A percentile compares a stretch with the other conserved stretches of the same genome.
phyloP scores from a whole-genome alignment of 2,797 vertebrate species.

The Paratrypauchen microcephalus region DNA sequence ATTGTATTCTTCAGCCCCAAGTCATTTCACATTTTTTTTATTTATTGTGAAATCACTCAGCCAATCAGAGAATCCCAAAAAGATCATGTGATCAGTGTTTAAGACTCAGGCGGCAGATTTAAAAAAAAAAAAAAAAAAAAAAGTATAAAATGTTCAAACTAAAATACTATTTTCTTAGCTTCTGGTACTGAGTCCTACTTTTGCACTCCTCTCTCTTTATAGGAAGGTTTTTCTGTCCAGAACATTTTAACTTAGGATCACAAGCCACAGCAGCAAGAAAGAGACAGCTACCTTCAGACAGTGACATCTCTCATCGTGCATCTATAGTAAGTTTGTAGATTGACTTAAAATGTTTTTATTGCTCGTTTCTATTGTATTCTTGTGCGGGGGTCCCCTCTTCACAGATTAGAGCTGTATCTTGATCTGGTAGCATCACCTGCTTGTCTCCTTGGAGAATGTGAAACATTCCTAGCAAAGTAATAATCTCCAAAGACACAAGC shows the following conservation, averaged over 20 bases:
- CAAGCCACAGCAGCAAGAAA: conserved; percentile 80
- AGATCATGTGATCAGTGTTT: conserved; percentile 26
- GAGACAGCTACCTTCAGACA: conserved; percentile 61
- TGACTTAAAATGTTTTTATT: too few species aligned
- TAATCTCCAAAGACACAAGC: too few species aligned
- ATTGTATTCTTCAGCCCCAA: conserved; percentile 26
- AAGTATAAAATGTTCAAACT: conserved; percentile 30
- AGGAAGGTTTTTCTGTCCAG: conserved; percentile 95
- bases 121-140: not conserved
- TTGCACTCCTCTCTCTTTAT: conserved; percentile 4
- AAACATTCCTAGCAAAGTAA: too few species aligned
- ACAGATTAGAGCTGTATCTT: too few species aligned
- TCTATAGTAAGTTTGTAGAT: conserved; percentile 42
- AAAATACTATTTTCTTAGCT: not conserved
- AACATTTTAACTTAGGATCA: conserved; percentile 82
- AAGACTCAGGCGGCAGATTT: conserved; percentile 22
- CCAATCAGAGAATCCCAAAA: conserved; percentile 30
- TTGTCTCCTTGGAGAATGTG: too few species aligned
- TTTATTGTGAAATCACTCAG: conserved; percentile 5
- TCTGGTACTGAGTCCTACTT: not conserved
- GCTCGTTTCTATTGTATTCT: too few species aligned
- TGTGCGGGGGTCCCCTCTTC: too few species aligned
- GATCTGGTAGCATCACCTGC: too few species aligned
- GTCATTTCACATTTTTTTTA: conserved; percentile 9
- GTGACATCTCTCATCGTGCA: not conserved